phyloP scores from a whole-genome alignment of 1,140 invertebrate species.

The Drosophila suzukii region DNA sequence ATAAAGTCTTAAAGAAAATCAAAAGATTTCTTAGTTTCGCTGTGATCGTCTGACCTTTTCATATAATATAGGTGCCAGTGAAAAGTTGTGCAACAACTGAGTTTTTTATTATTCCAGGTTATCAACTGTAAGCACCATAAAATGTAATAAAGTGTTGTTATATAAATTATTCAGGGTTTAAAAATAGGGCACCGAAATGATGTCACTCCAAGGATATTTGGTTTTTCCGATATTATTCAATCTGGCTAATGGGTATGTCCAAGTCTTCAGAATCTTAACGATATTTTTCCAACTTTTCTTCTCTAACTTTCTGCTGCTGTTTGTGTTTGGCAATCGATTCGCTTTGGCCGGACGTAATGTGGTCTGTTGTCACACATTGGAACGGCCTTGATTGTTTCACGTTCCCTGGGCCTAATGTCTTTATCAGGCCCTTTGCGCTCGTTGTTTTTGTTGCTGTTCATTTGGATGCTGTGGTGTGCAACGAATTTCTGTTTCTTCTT shows the following conservation, averaged over 20 bases:
- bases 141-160: neutral
- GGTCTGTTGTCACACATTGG: conserved; percentile 62
- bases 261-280: conserved; percentile 6
- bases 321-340: conserved; percentile 66
- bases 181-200: neutral
- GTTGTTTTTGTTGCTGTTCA: neutral
- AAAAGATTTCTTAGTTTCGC: neutral
- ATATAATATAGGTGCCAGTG: neutral
- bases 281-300: conserved; percentile 5
- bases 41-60: neutral
- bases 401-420: conserved; percentile 53
- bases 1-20: neutral
- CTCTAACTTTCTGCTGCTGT: conserved; percentile 21
- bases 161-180: neutral
- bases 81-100: neutral
- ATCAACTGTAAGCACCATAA: neutral
- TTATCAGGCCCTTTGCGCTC: conserved; percentile 48
- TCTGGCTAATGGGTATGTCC: neutral
- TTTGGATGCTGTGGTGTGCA: conserved; percentile 53
- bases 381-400: conserved; percentile 70
- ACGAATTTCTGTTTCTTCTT: conserved; percentile 30
- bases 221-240: neutral
- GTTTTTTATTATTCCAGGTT: conserved; percentile 24
- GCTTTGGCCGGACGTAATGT: conserved; percentile 65
- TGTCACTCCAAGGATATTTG: neutral